Percentiles rank a stretch among this genome's conserved stretches.
phyloP scores from a whole-genome alignment of 2,113 vertebrate species.

The Excalfactoria chinensis region DNA sequence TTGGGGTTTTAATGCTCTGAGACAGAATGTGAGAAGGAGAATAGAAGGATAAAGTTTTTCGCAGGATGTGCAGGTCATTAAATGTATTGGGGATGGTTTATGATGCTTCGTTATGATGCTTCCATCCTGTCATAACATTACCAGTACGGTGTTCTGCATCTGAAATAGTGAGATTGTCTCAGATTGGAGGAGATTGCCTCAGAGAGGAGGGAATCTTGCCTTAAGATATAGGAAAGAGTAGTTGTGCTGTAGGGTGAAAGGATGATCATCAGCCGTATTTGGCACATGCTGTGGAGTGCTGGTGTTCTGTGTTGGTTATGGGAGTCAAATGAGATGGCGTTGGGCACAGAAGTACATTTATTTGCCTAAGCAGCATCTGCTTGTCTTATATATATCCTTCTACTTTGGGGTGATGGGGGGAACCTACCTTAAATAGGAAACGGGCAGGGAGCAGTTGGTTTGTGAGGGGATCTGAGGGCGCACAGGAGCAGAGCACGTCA shows the following conservation, averaged over 20 bases:
- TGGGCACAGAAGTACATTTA: background rate
- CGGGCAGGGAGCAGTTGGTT: background rate
- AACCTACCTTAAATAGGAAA: background rate
- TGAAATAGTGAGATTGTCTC: background rate
- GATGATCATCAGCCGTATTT: fast-evolving
- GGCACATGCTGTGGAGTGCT: background rate
- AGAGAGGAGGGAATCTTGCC: background rate
- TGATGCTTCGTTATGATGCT: background rate
- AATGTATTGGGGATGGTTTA: background rate
- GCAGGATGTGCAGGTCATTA: background rate
- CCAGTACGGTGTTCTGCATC: background rate
- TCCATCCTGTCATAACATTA: background rate
- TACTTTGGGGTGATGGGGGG: fast-evolving
- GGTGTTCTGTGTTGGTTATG: background rate
- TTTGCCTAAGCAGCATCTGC: background rate
- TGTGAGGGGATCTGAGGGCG: background rate
- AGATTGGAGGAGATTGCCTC: fast-evolving
- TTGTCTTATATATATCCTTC: background rate
- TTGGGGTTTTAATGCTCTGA: background rate
- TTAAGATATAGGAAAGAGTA: background rate
- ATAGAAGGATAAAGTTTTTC: background rate
- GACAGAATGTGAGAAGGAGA: background rate
- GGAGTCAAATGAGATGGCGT: background rate
- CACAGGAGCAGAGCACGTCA: fast-evolving
- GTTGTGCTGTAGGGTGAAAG: background rate